Conservation (phyloP, 2,797 vertebrate genomes). For the Sebastes minor region DNA sequence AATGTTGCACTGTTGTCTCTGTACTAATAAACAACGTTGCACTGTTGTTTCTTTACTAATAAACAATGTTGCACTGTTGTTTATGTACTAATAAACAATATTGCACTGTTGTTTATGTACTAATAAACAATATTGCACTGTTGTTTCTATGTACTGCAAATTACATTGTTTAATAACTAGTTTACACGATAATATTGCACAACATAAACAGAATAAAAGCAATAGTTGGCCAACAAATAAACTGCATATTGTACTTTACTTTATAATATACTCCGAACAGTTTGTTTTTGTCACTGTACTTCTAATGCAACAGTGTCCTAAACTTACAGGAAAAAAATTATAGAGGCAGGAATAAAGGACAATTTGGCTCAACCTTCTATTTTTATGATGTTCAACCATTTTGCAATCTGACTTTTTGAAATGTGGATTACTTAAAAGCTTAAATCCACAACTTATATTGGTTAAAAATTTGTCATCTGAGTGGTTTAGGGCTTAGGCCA, state of each 20-base stretch:
- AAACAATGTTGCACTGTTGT: no score
- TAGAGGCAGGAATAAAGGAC: no score
- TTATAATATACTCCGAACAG: background rate
- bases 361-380: background rate
- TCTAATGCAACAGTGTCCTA: background rate
- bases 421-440: background rate
- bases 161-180: background rate
- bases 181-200: background rate
- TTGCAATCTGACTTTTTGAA: background rate
- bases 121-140: no score
- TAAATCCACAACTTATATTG: background rate
- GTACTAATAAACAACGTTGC: no score
- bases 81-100: rapidly evolving
- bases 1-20: no score
- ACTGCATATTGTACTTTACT: background rate
- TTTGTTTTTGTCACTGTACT: background rate
- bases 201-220: background rate
- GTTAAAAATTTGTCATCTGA: background rate
- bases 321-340: background rate
- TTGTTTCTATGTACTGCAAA: no score
- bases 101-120: no score
- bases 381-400: background rate
- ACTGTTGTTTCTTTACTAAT: no score
- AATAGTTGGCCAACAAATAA: background rate
- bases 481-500: no score